Base-by-base conservation (phyloP, 1,140 invertebrate species). In the Cyclina sinensis region DNA sequence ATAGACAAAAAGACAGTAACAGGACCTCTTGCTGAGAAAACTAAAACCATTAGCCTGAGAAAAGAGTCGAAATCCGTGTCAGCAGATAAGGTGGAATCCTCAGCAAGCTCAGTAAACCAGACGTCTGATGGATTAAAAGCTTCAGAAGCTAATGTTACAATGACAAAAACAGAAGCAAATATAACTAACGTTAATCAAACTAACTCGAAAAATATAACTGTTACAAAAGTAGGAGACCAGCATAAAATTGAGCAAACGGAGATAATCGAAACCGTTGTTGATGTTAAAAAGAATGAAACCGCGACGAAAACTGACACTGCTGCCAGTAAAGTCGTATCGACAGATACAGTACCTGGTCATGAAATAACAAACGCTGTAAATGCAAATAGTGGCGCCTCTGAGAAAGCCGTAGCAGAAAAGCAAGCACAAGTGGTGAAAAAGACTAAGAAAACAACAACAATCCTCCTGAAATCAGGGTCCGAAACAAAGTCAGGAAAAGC, bases 391-490 rank as follows among this genome's bases (percentile, higher is more conserved):
- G 48, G 43, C 9, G 83, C 46, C 18, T 21, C 35, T 0, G 62
- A 37, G 30, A 35, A 21, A 37, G 68, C 70, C 3, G 43, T 24
- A 11, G 68, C 83, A 21, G 73, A 39, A 16, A 74, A 74, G n/a
- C 27, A 74, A 11, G 68, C 46, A 43, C 9, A 74, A n/a, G 68
- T 70, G 35, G 48, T 86, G n/a, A 74, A 86, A 48, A 86, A 74
- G 48, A 68, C 62, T 21, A 84, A 84, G 81, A 86, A 86, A 48
- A 86, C 83, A 3, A 86, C 83, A 4, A 86, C 83, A 37, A 86
- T 54, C 30, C 24, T 73, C 18, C n/a, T 86, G 24, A 70, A 86
- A 59, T 37, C 68, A 7, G 35, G n/a, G 1, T 54, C 35, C 21
- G 46, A 32, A n/a, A 32, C 57, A 11, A 51, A 51, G n/a, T 35